These are phyloP conservation scores for Streptopelia turtur DNA, from an alignment of 2,797 vertebrate genomes.

Conservation along the genomic window DNA sequence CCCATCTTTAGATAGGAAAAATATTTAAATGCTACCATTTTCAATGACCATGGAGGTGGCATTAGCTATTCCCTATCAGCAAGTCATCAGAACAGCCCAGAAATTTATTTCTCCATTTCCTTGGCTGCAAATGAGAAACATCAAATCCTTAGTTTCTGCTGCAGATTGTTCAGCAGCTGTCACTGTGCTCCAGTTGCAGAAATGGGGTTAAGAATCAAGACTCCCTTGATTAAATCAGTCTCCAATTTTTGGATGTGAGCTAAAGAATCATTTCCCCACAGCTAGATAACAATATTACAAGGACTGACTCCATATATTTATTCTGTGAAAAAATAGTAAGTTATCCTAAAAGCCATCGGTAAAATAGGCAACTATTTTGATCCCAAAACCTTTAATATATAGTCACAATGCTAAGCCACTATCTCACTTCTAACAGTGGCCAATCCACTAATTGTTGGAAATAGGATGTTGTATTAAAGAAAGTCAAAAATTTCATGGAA, in stretches of 20 bases:
- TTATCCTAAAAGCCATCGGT: rapidly evolving
- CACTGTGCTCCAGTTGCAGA: background rate
- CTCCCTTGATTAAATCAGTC: background rate
- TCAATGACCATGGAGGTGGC: background rate
- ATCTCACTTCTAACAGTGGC: background rate
- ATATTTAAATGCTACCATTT: background rate
- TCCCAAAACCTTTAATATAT: background rate
- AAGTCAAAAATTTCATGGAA: background rate
- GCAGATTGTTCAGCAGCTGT: background rate
- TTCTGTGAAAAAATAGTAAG: background rate
- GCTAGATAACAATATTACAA: background rate
- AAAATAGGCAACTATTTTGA: background rate
- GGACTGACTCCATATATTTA: background rate
- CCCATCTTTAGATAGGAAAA: background rate
- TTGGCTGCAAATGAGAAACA: background rate
- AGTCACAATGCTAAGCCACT: background rate
- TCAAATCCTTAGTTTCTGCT: background rate
- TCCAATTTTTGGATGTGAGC: background rate
- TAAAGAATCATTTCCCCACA: background rate
- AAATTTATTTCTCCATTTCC: background rate
- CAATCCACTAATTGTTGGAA: background rate
- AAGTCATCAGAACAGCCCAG: background rate
- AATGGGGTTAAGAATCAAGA: background rate
- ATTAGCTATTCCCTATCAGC: background rate
- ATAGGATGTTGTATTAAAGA: background rate